Evolutionary conservation across 1,140 invertebrate species (phyloP), one percentile per base, ranked within the genome.

Genomic region (Panagrolaimus sp.): DNA sequence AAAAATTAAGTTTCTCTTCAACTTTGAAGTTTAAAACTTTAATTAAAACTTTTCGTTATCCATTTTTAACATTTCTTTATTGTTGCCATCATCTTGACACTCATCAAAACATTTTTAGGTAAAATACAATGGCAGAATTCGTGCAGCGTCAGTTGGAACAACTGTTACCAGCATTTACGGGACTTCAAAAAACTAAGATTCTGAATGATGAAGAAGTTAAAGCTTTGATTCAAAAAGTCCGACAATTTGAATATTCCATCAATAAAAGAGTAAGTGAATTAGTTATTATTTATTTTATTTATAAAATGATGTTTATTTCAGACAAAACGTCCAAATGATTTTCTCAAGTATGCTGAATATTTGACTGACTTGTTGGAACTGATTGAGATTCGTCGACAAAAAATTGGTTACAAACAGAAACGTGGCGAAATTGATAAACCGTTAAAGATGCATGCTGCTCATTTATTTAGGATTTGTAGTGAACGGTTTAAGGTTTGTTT

Each of bases 401-500:
- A 28, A 24, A 12, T 28, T 9, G 44, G 63, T 24, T 68, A 46
- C 15, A 32, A 15, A 6, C 44, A 47, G 8, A 71, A 76, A 47
- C 62, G 43, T 12, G 74, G 81, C 14, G 28, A 65, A 21, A 75
- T 77, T 21, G 74, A 77, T 6, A 68, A 68, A 43, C 70, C 65
- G 15, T 52, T 77, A n/a, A 52, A 71, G n/a, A 15, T 43, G 17
- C 81, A 77, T 32, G 46, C 55, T 28, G 68, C 73, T 17, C 63
- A 52, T 24, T 12, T 80, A 9, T 67, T 68, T 63, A 32, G 63
- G n/a, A 47, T 68, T n/a, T 73, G 76, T 38, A 65, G 67, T 55
- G 69, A 69, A n/a, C 43, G 77, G 9, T 77, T 80, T 44, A 71
- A 66, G 68, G 75, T 76, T 69, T 21, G 38, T 70, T 67, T 26